A percentile compares a stretch with the other conserved stretches of the same genome.
These are phyloP conservation scores for Aleiodes alternator DNA, from an alignment of 2,888 invertebrate species.

Conservation along the genomic window DNA sequence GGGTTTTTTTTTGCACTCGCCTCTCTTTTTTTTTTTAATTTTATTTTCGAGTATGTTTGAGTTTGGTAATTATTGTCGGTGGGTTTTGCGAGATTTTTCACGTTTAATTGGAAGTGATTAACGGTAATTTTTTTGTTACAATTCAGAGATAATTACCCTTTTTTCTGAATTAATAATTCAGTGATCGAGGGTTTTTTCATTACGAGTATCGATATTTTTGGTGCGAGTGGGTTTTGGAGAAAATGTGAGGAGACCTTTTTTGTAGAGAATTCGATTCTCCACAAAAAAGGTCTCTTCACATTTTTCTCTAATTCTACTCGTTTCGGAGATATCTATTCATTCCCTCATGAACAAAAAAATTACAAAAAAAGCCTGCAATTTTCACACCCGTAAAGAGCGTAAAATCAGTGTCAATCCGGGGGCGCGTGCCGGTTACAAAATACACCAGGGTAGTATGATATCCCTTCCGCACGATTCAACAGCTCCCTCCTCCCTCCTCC, in stretches of 20 bases:
- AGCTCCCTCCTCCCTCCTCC: slow-evolving; percentile 25
- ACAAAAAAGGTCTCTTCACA: too few relatives aligned
- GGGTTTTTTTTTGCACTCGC: too few relatives aligned
- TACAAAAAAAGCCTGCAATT: not conserved
- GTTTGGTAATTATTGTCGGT: slow-evolving; percentile 16
- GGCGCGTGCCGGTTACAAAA: slow-evolving; percentile 28
- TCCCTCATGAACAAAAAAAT: too few relatives aligned
- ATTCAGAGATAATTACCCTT: too few relatives aligned
- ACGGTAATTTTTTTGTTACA: not conserved
- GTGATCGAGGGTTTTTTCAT: too few relatives aligned
- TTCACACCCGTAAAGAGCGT: not conserved
- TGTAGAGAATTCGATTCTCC: too few relatives aligned
- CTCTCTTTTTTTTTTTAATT: not conserved
- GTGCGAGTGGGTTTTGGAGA: too few relatives aligned
- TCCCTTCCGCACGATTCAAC: not conserved
- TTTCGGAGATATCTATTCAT: too few relatives aligned
- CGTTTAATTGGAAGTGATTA: not conserved
- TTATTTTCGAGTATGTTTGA: not conserved
- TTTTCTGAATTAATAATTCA: too few relatives aligned
- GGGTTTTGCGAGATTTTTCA: not conserved
- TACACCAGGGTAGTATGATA: slow-evolving; percentile 2
- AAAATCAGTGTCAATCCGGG: slow-evolving; percentile 13
- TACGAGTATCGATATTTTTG: too few relatives aligned
- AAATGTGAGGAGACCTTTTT: too few relatives aligned
- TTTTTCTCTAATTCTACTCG: too few relatives aligned